Evolutionary conservation across 53 echinoderm and acorn worm genomes (phyloP).

Genomic region (Paracentrotus lividus): DNA sequence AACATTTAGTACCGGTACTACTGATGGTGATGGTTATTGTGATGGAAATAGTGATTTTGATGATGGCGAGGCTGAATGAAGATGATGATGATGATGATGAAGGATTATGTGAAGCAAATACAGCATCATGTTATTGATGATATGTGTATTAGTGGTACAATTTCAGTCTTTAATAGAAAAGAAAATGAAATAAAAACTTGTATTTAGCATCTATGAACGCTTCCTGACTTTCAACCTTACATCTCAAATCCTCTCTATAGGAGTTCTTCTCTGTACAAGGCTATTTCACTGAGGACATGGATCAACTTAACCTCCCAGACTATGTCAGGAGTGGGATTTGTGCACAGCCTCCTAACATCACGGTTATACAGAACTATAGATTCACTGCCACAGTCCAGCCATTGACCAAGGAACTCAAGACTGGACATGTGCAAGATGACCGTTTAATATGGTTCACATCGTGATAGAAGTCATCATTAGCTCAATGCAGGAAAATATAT

Average conservation of each 20-base stretch:
- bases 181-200: too few relatives aligned
- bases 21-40: too few relatives aligned
- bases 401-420: conserved; percentile 61
- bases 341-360: conserved; percentile 76
- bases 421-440: conserved; percentile 85
- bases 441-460: conserved; percentile 84
- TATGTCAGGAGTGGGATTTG: conserved; percentile 77
- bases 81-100: too few relatives aligned
- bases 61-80: too few relatives aligned
- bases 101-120: too few relatives aligned
- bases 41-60: too few relatives aligned
- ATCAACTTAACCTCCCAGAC: conserved; percentile 75
- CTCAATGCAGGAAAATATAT: neutral
- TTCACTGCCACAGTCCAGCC: conserved; percentile 83
- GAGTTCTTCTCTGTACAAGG: conserved; percentile 83
- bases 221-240: neutral
- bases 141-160: too few relatives aligned
- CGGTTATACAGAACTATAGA: conserved; percentile 73
- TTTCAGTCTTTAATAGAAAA: too few relatives aligned
- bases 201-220: neutral
- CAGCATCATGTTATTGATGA: too few relatives aligned
- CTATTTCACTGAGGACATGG: conserved; percentile 82
- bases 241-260: conserved; percentile 49
- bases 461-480: neutral
- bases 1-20: too few relatives aligned